A percentile compares a stretch with the other conserved stretches of the same genome.
Evolutionary conservation across 2,888 invertebrate genomes (phyloP).

Genomic region (Microplitis deprimator): DNA sequence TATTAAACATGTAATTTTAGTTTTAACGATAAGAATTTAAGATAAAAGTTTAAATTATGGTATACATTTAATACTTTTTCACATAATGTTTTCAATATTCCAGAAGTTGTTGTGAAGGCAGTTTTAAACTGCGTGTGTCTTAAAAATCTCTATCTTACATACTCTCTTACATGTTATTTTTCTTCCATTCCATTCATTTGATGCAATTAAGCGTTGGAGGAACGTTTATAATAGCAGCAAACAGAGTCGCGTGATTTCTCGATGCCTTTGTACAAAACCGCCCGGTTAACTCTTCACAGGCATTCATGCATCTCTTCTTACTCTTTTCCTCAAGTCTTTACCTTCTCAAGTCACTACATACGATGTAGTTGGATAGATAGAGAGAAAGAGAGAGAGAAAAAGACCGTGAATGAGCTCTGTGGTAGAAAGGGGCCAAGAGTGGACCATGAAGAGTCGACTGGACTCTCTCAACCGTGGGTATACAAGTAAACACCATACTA

Average conservation of each 20-base stretch:
- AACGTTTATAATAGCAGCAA: conserved; percentile 37
- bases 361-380: neutral
- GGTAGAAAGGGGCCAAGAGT: conserved; percentile 6
- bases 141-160: conserved; percentile 2
- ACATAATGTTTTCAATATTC: neutral
- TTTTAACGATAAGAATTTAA: no score
- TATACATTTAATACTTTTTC: neutral
- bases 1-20: no score
- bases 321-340: conserved; percentile 3
- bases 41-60: no score
- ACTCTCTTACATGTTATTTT: neutral
- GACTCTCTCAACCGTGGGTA: conserved; percentile 17
- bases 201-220: conserved; percentile 37
- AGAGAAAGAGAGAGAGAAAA: neutral
- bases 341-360: neutral
- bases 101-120: neutral
- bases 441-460: conserved; percentile 39
- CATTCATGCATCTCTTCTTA: conserved; percentile 20
- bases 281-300: conserved; percentile 18
- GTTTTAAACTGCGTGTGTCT: neutral
- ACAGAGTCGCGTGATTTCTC: conserved; percentile 33
- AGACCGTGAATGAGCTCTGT: neutral
- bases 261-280: conserved; percentile 31
- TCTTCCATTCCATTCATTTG: neutral
- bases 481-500: conserved; percentile 3